Evolutionary conservation across 1,140 invertebrate genomes (phyloP).

Genomic region (Zophobas atratus): DNA sequence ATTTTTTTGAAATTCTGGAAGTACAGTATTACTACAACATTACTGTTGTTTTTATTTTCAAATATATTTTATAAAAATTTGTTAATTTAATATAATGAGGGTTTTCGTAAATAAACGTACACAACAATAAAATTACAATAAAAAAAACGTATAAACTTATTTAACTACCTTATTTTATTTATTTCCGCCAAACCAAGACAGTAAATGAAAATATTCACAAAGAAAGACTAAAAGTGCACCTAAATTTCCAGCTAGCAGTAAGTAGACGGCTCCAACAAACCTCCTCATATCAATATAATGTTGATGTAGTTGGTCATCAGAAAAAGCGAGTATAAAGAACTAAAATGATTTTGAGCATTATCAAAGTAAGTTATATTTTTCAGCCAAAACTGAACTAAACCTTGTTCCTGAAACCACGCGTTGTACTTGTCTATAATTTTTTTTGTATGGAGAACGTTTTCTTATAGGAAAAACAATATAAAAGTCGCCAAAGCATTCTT

Average conservation of each 20-base stretch:
- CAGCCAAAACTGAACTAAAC: slow-evolving; percentile 42
- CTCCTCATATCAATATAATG: slow-evolving; percentile 14
- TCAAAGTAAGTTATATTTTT: slow-evolving; percentile 28
- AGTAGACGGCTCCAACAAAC: slow-evolving; percentile 17
- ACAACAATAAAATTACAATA: not conserved
- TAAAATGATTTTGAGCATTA: slow-evolving; percentile 1
- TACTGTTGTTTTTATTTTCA: too few species aligned
- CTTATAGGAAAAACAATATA: slow-evolving; percentile 41
- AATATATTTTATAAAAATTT: too few species aligned
- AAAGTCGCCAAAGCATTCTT: slow-evolving; percentile 32
- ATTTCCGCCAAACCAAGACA: not conserved
- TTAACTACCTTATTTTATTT: not conserved
- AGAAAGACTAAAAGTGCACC: slow-evolving; percentile 15
- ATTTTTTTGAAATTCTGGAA: too few species aligned
- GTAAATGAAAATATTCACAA: slow-evolving; percentile 10
- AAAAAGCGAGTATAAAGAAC: slow-evolving; percentile 5
- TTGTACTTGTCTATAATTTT: slow-evolving; percentile 39
- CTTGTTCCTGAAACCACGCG: slow-evolving; percentile 31
- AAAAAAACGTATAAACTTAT: not conserved
- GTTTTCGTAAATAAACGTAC: too few species aligned
- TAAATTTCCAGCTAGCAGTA: slow-evolving; percentile 3
- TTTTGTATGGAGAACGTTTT: slow-evolving; percentile 45
- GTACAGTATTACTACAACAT: too few species aligned
- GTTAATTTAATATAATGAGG: too few species aligned
- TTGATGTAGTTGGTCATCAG: slow-evolving; percentile 6